phyloP scores from a whole-genome alignment of 2,113 vertebrate species.

The Phainopepla nitens region DNA sequence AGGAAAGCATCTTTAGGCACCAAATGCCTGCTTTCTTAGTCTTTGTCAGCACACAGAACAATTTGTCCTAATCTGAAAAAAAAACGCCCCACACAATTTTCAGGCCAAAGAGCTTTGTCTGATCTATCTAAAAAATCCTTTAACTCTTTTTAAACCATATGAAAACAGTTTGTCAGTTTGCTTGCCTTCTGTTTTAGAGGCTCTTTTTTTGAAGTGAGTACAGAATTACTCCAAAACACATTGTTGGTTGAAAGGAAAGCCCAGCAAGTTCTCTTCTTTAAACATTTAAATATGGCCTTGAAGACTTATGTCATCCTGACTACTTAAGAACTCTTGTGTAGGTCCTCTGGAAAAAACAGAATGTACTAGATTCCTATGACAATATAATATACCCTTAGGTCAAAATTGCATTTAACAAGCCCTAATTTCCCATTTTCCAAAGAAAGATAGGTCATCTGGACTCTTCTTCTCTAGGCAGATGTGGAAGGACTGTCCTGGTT shows the following conservation, averaged over 20 bases:
- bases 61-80: neutral
- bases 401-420: neutral
- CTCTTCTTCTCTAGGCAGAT: neutral
- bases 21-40: neutral
- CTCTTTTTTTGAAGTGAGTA: neutral
- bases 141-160: neutral
- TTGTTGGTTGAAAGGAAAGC: neutral
- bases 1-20: neutral
- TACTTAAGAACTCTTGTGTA: neutral
- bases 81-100: neutral
- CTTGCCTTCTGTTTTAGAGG: neutral
- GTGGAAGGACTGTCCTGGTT: neutral
- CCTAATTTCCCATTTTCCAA: neutral
- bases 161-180: neutral
- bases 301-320: neutral
- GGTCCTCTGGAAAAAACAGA: neutral
- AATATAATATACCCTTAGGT: neutral
- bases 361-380: fast-evolving
- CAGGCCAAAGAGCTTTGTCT: neutral
- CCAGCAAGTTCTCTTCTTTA: neutral
- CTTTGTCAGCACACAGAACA: neutral
- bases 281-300: neutral
- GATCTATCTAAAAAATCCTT: neutral
- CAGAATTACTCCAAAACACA: fast-evolving
- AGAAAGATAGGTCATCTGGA: neutral